These are phyloP conservation scores for Danaus plexippus DNA, from an alignment of 1,140 invertebrate genomes.

Conservation along the genomic window DNA sequence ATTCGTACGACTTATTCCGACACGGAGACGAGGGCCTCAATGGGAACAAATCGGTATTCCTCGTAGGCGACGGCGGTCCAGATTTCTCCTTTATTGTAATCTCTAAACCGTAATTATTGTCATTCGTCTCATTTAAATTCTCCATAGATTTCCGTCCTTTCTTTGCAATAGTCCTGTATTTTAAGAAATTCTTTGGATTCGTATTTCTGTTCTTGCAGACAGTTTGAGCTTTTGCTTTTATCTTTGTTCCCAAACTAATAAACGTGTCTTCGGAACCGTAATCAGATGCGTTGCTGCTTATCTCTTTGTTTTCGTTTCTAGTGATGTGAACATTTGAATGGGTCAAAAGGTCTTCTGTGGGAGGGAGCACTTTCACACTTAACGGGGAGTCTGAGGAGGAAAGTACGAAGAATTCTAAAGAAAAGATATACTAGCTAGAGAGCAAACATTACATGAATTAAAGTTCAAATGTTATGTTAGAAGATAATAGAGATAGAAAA, in stretches of 20 bases:
- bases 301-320: constrained; percentile 35
- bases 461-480: no score
- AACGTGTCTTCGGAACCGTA: constrained; percentile 68
- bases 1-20: constrained; percentile 41
- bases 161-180: constrained; percentile 51
- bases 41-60: constrained; percentile 31
- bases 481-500: no score
- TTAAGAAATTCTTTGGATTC: constrained; percentile 43
- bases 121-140: constrained; percentile 22
- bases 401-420: constrained; percentile 1
- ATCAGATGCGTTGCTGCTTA: constrained; percentile 65
- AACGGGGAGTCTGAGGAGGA: constrained; percentile 39
- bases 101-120: constrained; percentile 49
- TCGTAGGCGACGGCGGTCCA: constrained; percentile 32
- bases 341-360: constrained; percentile 47
- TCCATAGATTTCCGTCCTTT: constrained; percentile 40
- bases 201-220: constrained; percentile 40
- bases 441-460: no score
- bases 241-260: constrained; percentile 69
- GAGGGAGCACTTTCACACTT: constrained; percentile 46
- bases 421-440: no score
- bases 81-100: constrained; percentile 53
- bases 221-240: constrained; percentile 64
- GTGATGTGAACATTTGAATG: constrained; percentile 29
- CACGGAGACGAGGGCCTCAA: constrained; percentile 35